These are phyloP conservation scores for Mionectes macconnelli DNA, from an alignment of 2,113 vertebrate genomes.

Conservation along the genomic window DNA sequence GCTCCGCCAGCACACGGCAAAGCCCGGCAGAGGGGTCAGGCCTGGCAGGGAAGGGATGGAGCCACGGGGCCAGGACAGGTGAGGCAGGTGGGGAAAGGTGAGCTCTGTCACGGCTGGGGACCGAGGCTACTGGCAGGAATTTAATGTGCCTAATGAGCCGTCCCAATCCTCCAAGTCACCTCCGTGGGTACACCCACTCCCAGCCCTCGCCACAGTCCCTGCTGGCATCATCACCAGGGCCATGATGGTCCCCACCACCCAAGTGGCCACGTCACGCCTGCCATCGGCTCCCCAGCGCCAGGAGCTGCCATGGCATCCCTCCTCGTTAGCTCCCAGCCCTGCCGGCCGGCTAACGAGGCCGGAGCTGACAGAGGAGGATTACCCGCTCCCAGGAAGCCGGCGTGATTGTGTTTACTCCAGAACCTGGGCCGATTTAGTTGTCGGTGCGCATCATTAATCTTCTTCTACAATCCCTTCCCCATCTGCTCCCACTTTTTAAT, in stretches of 20 bases:
- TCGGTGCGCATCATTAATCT: slow-evolving; percentile 79
- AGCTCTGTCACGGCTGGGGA: not conserved
- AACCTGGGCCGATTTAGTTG: slow-evolving; percentile 73
- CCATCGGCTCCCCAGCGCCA: accelerated
- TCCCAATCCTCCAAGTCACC: not conserved
- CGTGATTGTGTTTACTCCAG: slow-evolving; percentile 74
- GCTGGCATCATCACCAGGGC: accelerated
- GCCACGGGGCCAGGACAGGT: not conserved
- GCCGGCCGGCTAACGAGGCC: slow-evolving; percentile 28
- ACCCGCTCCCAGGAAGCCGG: slow-evolving; percentile 56
- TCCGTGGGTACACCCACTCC: not conserved
- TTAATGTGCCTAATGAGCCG: not conserved
- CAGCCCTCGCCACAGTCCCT: not conserved
- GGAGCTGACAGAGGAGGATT: slow-evolving; percentile 67
- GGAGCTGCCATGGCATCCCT: not conserved
- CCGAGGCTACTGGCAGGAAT: not conserved
- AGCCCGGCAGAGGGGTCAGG: not conserved
- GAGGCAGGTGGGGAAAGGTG: not conserved
- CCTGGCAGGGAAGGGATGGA: not conserved
- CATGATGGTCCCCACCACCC: accelerated
- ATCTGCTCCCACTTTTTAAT: slow-evolving; percentile 81
- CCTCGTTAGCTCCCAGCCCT: not conserved
- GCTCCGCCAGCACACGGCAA: not conserved
- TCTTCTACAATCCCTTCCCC: slow-evolving; percentile 76
- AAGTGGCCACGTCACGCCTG: accelerated